Conservation (phyloP, 37 sponge, comb jelly and placozoan genomes). For the Tethya wilhelma region DNA sequence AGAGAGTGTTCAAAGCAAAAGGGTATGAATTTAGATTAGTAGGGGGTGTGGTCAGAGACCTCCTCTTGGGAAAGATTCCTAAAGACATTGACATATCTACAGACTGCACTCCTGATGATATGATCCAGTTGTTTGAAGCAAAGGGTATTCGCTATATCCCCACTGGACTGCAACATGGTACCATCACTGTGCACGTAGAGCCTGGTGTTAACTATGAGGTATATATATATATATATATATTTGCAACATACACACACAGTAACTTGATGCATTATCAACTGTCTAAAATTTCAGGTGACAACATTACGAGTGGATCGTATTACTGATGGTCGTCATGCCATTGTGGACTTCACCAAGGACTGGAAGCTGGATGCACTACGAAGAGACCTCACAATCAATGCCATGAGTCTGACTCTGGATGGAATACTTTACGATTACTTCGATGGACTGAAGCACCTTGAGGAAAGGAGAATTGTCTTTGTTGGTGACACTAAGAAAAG, state of each 20-base stretch:
- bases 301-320: conserved; percentile 87
- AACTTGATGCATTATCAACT: no score
- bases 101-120: conserved; percentile 85
- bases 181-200: conserved; percentile 78
- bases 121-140: conserved; percentile 71
- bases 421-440: conserved; percentile 95
- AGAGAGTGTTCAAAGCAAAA: conserved; percentile 39
- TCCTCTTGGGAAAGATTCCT: conserved; percentile 80
- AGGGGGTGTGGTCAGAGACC: conserved; percentile 96
- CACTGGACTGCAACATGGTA: conserved; percentile 95
- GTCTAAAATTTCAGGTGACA: no score
- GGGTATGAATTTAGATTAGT: conserved; percentile 87
- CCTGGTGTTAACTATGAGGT: conserved; percentile 38
- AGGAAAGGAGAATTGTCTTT: conserved; percentile 78
- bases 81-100: conserved; percentile 98
- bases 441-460: conserved; percentile 77
- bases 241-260: no score
- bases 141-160: conserved; percentile 64
- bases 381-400: conserved; percentile 97
- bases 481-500: conserved; percentile 86
- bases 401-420: conserved; percentile 85
- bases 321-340: conserved; percentile 96
- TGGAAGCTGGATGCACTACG: conserved; percentile 89
- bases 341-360: conserved; percentile 91
- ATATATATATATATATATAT: no score